A percentile compares a stretch with the other conserved stretches of the same genome.
Evolutionary conservation across 2,888 invertebrate species (phyloP).

Genomic region (Germaria angustata): DNA sequence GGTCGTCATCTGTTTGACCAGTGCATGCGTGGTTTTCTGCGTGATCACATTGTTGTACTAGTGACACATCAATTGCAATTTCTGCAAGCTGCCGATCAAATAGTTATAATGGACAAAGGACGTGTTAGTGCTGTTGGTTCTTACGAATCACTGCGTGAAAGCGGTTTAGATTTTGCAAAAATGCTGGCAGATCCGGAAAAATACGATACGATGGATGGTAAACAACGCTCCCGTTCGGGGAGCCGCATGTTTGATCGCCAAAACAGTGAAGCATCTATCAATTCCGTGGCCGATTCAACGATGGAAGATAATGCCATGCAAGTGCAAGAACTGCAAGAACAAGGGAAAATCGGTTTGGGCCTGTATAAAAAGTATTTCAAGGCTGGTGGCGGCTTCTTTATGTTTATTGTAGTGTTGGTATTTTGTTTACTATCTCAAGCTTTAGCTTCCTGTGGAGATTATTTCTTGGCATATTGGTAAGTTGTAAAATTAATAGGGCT

Average conservation of each 20-base stretch:
- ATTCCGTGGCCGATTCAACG: constrained; percentile 80
- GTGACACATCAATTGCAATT: constrained; percentile 93
- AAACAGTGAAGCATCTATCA: constrained; percentile 80
- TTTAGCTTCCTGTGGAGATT: constrained; percentile 87
- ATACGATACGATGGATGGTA: constrained; percentile 77
- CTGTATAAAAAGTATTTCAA: constrained; percentile 86
- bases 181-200: constrained; percentile 83
- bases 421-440: constrained; percentile 86
- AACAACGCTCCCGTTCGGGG: constrained; percentile 73
- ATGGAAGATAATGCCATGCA: constrained; percentile 80
- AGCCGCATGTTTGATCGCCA: constrained; percentile 75
- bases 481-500: constrained; percentile 41
- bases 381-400: constrained; percentile 85
- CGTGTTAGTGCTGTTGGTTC: constrained; percentile 83
- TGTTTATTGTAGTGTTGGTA: constrained; percentile 83
- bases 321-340: constrained; percentile 82
- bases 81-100: constrained; percentile 84
- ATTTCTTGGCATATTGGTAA: constrained; percentile 88
- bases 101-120: constrained; percentile 79
- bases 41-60: constrained; percentile 86
- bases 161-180: constrained; percentile 89
- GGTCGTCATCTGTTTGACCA: constrained; percentile 92
- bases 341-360: constrained; percentile 83
- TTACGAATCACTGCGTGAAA: constrained; percentile 86
- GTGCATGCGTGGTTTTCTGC: constrained; percentile 81